These are phyloP conservation scores for Anolis carolinensis DNA, from an alignment of 2,113 vertebrate species.

Conservation along the genomic window DNA sequence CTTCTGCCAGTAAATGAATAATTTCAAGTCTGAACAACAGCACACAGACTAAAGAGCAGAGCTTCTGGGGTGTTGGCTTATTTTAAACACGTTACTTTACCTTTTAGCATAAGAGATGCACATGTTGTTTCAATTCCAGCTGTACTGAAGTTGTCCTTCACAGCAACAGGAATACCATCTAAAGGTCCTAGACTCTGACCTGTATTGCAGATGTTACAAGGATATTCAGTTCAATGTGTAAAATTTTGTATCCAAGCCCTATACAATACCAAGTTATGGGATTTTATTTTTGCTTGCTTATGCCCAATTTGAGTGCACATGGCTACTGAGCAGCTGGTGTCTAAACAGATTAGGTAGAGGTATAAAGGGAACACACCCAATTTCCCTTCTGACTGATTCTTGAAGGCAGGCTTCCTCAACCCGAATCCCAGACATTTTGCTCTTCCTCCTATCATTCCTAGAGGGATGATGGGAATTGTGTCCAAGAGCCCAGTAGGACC, in stretches of 20 bases:
- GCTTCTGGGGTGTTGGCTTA: neutral
- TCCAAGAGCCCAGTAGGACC: neutral
- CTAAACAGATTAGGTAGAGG: neutral
- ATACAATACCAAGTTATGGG: neutral
- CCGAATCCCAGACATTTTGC: neutral
- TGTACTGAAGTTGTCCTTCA: conserved; percentile 97
- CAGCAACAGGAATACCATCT: conserved; percentile 92
- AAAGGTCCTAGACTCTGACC: conserved; percentile 84
- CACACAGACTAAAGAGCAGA: neutral
- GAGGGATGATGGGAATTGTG: neutral
- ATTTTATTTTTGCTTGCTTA: neutral
- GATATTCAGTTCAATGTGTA: neutral
- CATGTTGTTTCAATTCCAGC: conserved; percentile 90
- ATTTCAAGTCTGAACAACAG: neutral
- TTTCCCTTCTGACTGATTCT: neutral
- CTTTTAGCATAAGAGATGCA: conserved; percentile 93
- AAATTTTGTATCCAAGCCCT: neutral
- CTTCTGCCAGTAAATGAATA: neutral
- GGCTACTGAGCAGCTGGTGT: neutral
- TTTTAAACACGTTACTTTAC: conserved; percentile 68
- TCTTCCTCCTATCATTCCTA: neutral
- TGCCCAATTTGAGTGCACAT: neutral
- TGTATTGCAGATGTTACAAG: conserved; percentile 62
- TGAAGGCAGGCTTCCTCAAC: neutral
- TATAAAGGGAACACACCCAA: too few species aligned